Evolutionary conservation across 2,113 vertebrate species (phyloP).

Genomic region (Hypomesus transpacificus): DNA sequence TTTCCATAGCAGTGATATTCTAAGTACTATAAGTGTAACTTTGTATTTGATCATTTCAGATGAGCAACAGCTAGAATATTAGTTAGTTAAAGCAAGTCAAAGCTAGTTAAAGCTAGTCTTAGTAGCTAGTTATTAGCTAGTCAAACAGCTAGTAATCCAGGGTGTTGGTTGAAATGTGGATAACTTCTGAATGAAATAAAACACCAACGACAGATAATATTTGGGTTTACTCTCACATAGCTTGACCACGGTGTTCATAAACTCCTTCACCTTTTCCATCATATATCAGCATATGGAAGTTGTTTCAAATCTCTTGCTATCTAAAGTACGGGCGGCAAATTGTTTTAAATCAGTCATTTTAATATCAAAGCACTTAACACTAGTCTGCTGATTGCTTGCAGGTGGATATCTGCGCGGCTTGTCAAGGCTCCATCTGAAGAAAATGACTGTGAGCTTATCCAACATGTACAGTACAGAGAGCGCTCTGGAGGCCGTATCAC

Average conservation of each 20-base stretch:
- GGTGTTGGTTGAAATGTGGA: slow-evolving; percentile 30
- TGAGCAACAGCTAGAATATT: too few species aligned
- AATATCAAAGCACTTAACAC: slow-evolving; percentile 80
- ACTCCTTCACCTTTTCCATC: slow-evolving; percentile 49
- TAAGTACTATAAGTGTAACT: too few species aligned
- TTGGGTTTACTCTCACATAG: slow-evolving; percentile 24
- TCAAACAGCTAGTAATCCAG: neutral
- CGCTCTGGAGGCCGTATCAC: slow-evolving; percentile 65
- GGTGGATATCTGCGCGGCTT: slow-evolving; percentile 62
- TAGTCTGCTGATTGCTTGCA: slow-evolving; percentile 76
- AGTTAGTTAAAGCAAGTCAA: neutral
- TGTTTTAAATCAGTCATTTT: slow-evolving; percentile 74
- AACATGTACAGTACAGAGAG: slow-evolving; percentile 74
- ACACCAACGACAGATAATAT: neutral
- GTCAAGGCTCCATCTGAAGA: slow-evolving; percentile 69
- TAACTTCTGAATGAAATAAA: slow-evolving; percentile 27
- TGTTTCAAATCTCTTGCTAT: slow-evolving; percentile 65
- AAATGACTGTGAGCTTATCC: slow-evolving; percentile 75
- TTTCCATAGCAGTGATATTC: neutral
- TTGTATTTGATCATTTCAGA: too few species aligned
- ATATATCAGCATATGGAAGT: slow-evolving; percentile 69
- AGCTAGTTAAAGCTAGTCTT: too few species aligned
- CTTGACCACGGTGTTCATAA: slow-evolving; percentile 31
- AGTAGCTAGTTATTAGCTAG: too few species aligned
- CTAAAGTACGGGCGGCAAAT: slow-evolving; percentile 62